phyloP scores from a whole-genome alignment of 2,113 vertebrate genomes.

The Ursus arctos region DNA sequence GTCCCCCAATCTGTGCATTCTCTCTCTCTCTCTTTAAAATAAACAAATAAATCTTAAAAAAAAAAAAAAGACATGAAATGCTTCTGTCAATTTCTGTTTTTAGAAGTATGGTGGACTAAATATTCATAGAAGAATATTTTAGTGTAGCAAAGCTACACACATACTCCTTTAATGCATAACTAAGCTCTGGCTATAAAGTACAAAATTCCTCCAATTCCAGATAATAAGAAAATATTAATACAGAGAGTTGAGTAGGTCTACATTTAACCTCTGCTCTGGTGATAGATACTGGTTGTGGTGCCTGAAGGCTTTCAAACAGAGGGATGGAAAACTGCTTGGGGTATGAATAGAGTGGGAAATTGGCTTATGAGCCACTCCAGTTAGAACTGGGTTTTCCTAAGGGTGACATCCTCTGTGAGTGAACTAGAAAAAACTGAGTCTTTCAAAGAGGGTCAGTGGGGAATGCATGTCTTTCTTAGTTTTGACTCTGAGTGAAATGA shows the following conservation, averaged over 20 bases:
- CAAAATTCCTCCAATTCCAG: not conserved
- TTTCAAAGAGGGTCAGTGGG: not conserved
- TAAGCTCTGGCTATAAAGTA: not conserved
- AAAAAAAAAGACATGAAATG: not conserved
- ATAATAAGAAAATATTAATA: not conserved
- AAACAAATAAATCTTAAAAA: not conserved
- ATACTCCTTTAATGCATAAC: not conserved
- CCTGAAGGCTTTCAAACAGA: not conserved
- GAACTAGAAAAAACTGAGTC: not conserved
- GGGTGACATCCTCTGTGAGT: not conserved
- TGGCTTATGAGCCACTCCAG: not conserved
- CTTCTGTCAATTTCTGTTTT: not conserved
- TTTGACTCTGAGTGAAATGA: not conserved
- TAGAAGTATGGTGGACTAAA: not conserved
- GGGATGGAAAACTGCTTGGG: not conserved
- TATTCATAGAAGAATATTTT: not conserved
- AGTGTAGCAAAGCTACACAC: not conserved
- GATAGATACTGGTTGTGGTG: not conserved
- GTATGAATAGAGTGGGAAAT: not conserved
- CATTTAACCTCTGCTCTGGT: not conserved
- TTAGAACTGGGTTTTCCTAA: not conserved
- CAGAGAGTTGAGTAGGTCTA: not conserved
- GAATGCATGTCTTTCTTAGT: not conserved
- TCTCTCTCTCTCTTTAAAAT: not conserved
- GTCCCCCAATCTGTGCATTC: too few relatives aligned